A percentile compares a stretch with the other conserved stretches of the same genome.
Conservation (phyloP, 2,888 invertebrate species). For the Cephonodes hylas region DNA sequence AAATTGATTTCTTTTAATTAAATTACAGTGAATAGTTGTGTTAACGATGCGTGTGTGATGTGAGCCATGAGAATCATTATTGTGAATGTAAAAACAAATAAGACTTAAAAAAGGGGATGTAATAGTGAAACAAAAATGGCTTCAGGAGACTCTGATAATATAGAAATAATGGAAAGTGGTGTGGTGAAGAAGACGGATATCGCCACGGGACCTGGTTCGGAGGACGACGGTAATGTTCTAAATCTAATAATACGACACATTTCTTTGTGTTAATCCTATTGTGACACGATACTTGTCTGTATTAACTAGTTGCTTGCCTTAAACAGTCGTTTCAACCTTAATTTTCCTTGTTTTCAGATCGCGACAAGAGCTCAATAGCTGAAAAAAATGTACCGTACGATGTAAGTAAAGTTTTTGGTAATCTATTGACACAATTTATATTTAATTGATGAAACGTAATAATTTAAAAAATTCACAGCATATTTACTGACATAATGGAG, state of each 20-base stretch:
- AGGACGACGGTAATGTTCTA: conserved; percentile 80
- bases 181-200: conserved; percentile 82
- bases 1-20: conserved; percentile 78
- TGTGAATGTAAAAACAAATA: conserved; percentile 56
- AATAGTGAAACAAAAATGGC: conserved; percentile 84
- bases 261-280: conserved; percentile 49
- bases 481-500: background rate
- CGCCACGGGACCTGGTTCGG: conserved; percentile 80
- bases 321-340: background rate
- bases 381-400: conserved; percentile 83
- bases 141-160: conserved; percentile 91
- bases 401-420: conserved; percentile 73
- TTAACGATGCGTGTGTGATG: conserved; percentile 68
- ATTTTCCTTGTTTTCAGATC: conserved; percentile 66
- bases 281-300: conserved; percentile 31
- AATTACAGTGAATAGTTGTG: conserved; percentile 76
- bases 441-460: background rate
- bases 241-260: conserved; percentile 57
- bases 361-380: conserved; percentile 81
- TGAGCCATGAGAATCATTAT: conserved; percentile 71
- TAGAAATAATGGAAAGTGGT: conserved; percentile 87
- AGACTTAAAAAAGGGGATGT: conserved; percentile 75
- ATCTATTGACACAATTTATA: conserved; percentile 32
- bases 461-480: background rate
- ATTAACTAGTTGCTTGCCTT: conserved; percentile 4